Evolutionary conservation across 2,797 vertebrate species (phyloP).

Genomic region (Ctenochaetus hawaiiensis): DNA sequence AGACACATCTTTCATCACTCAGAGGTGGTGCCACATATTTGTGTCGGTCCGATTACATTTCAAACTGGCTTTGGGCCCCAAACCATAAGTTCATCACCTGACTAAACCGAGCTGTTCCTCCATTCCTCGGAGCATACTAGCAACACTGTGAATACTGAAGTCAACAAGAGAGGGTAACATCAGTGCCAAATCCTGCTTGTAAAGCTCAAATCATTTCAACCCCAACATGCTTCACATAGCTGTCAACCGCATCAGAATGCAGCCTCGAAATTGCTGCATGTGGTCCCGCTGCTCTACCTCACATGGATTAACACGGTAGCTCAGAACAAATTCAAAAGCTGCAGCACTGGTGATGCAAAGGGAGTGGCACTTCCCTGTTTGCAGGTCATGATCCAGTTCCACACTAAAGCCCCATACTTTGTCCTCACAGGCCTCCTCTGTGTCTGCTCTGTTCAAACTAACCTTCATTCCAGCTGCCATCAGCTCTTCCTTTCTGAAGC

Average conservation of each 20-base stretch:
- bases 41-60: background rate
- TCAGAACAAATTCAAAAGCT: constrained; percentile 29
- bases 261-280: background rate
- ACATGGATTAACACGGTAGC: constrained; percentile 19
- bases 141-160: background rate
- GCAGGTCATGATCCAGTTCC: constrained; percentile 19
- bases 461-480: constrained; percentile 18
- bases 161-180: constrained; percentile 5
- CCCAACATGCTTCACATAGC: constrained; percentile 8
- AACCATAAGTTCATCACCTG: background rate
- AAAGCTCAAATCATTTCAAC: constrained; percentile 10
- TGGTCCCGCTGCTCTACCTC: constrained; percentile 3
- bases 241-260: constrained; percentile 21
- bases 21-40: constrained; percentile 10
- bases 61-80: background rate
- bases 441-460: constrained; percentile 9
- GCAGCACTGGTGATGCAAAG: constrained; percentile 27
- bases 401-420: constrained; percentile 14
- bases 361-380: constrained; percentile 42
- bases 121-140: background rate
- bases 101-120: background rate
- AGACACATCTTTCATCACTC: background rate
- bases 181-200: background rate
- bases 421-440: constrained; percentile 1
- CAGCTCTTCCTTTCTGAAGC: background rate